Evolutionary conservation across 2,797 vertebrate genomes (phyloP).

Genomic region (Sebastes cheni): DNA sequence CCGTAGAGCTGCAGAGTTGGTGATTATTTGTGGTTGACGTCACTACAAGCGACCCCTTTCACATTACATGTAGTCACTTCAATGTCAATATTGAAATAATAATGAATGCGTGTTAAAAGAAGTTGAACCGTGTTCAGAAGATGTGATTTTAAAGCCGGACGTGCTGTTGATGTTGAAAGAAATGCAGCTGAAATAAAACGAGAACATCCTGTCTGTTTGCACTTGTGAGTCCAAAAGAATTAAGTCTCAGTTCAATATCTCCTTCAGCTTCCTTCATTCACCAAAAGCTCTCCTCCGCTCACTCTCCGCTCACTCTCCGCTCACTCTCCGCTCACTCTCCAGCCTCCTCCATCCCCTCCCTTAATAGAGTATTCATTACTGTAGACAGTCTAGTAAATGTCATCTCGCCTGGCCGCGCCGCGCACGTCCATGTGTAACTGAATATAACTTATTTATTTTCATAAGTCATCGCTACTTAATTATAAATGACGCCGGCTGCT

Average conservation of each 20-base stretch:
- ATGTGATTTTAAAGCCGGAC: background rate
- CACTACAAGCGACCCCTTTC: background rate
- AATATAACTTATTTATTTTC: slow-evolving; percentile 79
- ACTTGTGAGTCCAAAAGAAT: background rate
- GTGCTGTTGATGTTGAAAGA: background rate
- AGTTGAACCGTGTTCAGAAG: background rate
- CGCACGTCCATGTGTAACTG: slow-evolving; percentile 52
- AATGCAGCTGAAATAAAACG: background rate
- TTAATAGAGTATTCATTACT: slow-evolving; percentile 67
- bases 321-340: background rate
- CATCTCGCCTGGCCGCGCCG: slow-evolving; percentile 48
- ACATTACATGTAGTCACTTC: background rate
- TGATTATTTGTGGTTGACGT: background rate
- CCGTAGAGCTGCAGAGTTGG: background rate
- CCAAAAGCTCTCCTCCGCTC: background rate
- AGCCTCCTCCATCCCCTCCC: background rate
- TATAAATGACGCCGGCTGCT: slow-evolving; percentile 72
- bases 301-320: background rate
- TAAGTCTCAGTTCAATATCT: background rate
- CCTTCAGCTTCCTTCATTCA: background rate
- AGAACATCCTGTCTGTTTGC: background rate
- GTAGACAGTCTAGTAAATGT: slow-evolving; percentile 71
- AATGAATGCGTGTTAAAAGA: background rate
- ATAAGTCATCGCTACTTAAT: slow-evolving; percentile 70
- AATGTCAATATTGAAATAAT: background rate